Percentiles rank a stretch among this genome's conserved stretches.
Conservation (phyloP, 2,888 invertebrate species). For the Ptychoptera contaminata region DNA sequence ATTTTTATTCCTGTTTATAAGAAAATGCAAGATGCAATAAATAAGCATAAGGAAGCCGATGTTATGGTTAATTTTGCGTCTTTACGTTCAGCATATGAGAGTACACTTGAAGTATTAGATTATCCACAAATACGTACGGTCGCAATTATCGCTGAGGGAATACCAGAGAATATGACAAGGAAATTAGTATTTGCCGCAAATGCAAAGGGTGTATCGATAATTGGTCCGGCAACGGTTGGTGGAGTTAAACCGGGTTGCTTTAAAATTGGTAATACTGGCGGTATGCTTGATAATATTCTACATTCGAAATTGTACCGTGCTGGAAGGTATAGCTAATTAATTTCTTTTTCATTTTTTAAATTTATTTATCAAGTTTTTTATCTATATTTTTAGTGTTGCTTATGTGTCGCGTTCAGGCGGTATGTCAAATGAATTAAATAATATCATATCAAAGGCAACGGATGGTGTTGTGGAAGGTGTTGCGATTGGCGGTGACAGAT, state of each 20-base stretch:
- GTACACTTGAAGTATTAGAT: slow-evolving; percentile 84
- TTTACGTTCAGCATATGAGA: slow-evolving; percentile 90
- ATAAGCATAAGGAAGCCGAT: slow-evolving; percentile 85
- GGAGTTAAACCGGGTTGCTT: slow-evolving; percentile 98
- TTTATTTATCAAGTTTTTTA: neutral
- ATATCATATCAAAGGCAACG: slow-evolving; percentile 90
- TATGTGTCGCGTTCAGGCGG: slow-evolving; percentile 98
- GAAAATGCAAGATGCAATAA: slow-evolving; percentile 92
- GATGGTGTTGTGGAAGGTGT: slow-evolving; percentile 97
- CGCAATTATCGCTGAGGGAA: slow-evolving; percentile 98
- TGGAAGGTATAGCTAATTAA: slow-evolving; percentile 42
- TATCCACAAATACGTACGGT: slow-evolving; percentile 91
- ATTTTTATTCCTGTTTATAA: slow-evolving; percentile 89
- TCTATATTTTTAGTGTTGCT: slow-evolving; percentile 55
- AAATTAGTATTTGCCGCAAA: slow-evolving; percentile 76
- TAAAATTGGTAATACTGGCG: slow-evolving; percentile 98
- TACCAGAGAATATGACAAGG: slow-evolving; percentile 96
- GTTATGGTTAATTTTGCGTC: slow-evolving; percentile 97
- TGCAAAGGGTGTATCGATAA: slow-evolving; percentile 69
- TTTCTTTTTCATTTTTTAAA: slow-evolving; percentile 5
- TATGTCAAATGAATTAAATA: slow-evolving; percentile 99
- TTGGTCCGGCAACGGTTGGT: slow-evolving; percentile 91
- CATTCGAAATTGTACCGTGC: slow-evolving; percentile 93
- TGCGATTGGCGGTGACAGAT: slow-evolving; percentile 95
- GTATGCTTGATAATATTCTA: slow-evolving; percentile 98